A percentile compares a stretch with the other conserved stretches of the same genome.
phyloP scores from a whole-genome alignment of 1,140 invertebrate species.

The Thaumetopoea pityocampa region DNA sequence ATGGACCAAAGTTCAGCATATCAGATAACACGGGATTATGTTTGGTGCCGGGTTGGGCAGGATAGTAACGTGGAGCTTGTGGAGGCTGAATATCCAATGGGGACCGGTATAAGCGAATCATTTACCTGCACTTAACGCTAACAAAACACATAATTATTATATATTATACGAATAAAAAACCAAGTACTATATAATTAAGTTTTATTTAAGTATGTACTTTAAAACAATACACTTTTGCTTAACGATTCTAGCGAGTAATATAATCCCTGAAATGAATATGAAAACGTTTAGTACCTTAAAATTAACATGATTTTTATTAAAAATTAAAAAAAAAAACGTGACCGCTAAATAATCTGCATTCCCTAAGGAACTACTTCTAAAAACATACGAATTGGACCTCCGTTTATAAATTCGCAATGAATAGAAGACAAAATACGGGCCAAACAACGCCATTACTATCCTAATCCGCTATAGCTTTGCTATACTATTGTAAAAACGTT shows the following conservation, averaged over 20 bases:
- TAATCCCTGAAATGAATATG: constrained; percentile 62
- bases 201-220: constrained; percentile 66
- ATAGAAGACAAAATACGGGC: constrained; percentile 26
- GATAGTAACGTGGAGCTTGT: constrained; percentile 62
- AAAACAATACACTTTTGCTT: constrained; percentile 69
- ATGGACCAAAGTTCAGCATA: constrained; percentile 55
- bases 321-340: constrained; percentile 59
- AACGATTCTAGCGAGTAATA: constrained; percentile 71
- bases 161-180: constrained; percentile 36
- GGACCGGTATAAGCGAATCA: too few relatives aligned
- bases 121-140: constrained; percentile 40
- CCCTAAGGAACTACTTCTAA: constrained; percentile 51
- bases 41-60: constrained; percentile 60
- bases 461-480: constrained; percentile 16
- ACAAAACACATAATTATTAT: too few relatives aligned
- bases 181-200: constrained; percentile 44
- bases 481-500: constrained; percentile 11
- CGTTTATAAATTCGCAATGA: constrained; percentile 68
- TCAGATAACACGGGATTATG: constrained; percentile 64
- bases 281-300: constrained; percentile 64
- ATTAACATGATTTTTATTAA: constrained; percentile 71
- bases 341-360: constrained; percentile 48
- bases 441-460: constrained; percentile 9
- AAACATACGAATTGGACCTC: constrained; percentile 72
- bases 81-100: constrained; percentile 44